Evolutionary conservation across 2,888 invertebrate species (phyloP).

Genomic region (Rambutsinella grinnellia): DNA sequence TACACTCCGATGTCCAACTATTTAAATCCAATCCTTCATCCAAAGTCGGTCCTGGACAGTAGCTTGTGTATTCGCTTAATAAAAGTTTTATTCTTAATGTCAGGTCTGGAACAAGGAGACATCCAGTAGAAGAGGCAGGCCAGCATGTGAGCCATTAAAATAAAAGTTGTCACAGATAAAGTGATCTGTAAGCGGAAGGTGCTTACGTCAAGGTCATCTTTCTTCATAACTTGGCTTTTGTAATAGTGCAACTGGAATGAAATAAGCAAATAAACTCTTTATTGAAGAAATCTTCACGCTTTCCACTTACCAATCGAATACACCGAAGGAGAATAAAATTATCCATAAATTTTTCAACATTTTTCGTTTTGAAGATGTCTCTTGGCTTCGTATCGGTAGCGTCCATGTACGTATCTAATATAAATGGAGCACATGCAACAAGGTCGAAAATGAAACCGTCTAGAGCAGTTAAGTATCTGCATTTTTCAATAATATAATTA

Average conservation of each 20-base stretch:
- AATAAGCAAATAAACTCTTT: background rate
- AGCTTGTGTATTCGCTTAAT: conserved; percentile 11
- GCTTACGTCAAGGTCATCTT: conserved; percentile 52
- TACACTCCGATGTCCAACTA: conserved; percentile 35
- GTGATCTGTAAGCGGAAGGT: conserved; percentile 60
- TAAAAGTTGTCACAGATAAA: conserved; percentile 58
- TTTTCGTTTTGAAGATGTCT: background rate
- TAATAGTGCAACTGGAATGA: conserved; percentile 50
- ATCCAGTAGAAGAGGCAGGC: conserved; percentile 61
- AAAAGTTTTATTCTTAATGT: conserved; percentile 3
- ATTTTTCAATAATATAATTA: background rate
- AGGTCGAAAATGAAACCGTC: conserved; percentile 53
- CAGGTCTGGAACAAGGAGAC: conserved; percentile 44
- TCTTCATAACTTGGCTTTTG: conserved; percentile 32
- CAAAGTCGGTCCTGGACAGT: conserved; percentile 27
- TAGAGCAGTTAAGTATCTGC: conserved; percentile 42
- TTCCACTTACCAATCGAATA: conserved; percentile 33
- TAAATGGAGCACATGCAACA: conserved; percentile 43
- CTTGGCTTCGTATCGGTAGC: background rate
- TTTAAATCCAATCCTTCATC: conserved; percentile 7
- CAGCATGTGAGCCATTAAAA: conserved; percentile 61
- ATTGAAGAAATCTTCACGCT: background rate
- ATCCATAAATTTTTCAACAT: background rate
- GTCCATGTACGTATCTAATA: conserved; percentile 11
- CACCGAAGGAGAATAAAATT: conserved; percentile 14